Evolutionary conservation across 1,140 invertebrate genomes (phyloP).

Genomic region (Drosophila pseudoobscura): DNA sequence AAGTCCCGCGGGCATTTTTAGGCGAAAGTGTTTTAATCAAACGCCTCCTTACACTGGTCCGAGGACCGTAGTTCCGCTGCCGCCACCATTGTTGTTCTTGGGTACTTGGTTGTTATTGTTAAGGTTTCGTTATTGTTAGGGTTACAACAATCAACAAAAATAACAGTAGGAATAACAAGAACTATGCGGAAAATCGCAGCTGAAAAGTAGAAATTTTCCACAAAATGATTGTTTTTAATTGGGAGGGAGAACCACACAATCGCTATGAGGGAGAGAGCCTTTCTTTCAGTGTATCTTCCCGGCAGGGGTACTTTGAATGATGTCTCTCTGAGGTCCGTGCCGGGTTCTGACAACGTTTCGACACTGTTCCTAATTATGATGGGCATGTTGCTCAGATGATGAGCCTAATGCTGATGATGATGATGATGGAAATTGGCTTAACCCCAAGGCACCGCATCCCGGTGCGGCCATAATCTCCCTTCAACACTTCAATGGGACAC

Average conservation of each 20-base stretch:
- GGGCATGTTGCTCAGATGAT: constrained; percentile 66
- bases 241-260: neutral
- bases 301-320: constrained; percentile 14
- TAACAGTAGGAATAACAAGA: constrained; percentile 2
- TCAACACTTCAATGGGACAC: constrained; percentile 5
- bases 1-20: constrained; percentile 67
- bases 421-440: constrained; percentile 61
- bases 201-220: constrained; percentile 15
- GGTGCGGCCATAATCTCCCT: constrained; percentile 53
- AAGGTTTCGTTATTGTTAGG: constrained; percentile 36
- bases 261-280: neutral
- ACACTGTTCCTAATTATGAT: constrained; percentile 79
- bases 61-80: constrained; percentile 18
- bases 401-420: constrained; percentile 39
- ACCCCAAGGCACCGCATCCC: constrained; percentile 30
- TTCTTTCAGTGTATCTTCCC: constrained; percentile 27
- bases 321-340: constrained; percentile 31
- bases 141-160: constrained; percentile 40
- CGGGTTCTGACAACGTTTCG: constrained; percentile 65
- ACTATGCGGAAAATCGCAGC: constrained; percentile 41
- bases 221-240: neutral
- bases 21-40: constrained; percentile 71
- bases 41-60: constrained; percentile 48
- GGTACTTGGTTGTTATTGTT: constrained; percentile 43
- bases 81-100: constrained; percentile 28